Percentiles rank a stretch among this genome's conserved stretches.
phyloP scores from a whole-genome alignment of 2,113 vertebrate genomes.

The Chlorodrepanis virens region DNA sequence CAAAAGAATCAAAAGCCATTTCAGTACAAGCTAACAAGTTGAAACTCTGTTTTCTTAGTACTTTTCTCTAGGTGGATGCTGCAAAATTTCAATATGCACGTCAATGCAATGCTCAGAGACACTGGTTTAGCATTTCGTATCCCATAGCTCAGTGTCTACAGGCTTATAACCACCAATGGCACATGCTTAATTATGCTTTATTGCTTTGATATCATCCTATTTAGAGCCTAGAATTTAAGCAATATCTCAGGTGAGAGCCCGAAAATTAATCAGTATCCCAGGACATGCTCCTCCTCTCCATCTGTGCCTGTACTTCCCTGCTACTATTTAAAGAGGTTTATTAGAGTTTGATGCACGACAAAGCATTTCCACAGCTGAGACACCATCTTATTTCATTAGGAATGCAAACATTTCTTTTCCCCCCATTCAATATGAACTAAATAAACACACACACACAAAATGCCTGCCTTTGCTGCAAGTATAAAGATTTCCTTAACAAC shows the following conservation, averaged over 20 bases:
- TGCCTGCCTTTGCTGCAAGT: neutral
- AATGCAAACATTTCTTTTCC: conserved; percentile 50
- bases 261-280: conserved; percentile 27
- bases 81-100: neutral
- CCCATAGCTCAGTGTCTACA: neutral
- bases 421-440: neutral
- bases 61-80: neutral
- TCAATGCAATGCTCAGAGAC: neutral
- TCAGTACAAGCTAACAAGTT: neutral
- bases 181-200: conserved; percentile 11
- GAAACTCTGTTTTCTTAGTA: neutral
- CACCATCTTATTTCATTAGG: conserved; percentile 38
- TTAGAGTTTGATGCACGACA: conserved; percentile 45
- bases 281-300: conserved; percentile 41
- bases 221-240: conserved; percentile 29
- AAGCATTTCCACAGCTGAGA: conserved; percentile 56
- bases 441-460: neutral
- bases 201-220: conserved; percentile 24
- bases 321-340: conserved; percentile 49
- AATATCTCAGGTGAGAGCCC: conserved; percentile 8
- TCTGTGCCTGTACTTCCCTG: conserved; percentile 32
- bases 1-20: neutral
- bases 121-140: neutral
- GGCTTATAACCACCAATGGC: neutral
- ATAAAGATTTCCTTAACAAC: neutral